Conservation (phyloP, 2,113 vertebrate genomes). For the Dendrocopos noguchii region DNA sequence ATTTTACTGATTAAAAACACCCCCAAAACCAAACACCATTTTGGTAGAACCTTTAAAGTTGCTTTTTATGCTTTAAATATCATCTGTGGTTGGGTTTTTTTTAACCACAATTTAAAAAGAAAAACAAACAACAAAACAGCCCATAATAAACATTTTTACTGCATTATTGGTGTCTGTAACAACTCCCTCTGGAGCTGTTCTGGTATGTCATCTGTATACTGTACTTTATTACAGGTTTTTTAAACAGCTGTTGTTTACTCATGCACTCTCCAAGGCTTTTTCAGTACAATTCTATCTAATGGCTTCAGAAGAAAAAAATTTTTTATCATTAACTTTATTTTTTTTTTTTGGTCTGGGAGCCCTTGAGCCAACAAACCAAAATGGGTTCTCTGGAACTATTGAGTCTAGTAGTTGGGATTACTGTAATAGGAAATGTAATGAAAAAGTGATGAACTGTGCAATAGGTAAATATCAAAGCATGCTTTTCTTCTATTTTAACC, state of each 20-base stretch:
- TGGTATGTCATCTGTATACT: constrained; percentile 48
- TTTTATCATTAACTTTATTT: background rate
- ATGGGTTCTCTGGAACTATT: constrained; percentile 50
- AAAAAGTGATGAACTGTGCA: constrained; percentile 28
- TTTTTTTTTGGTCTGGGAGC: background rate
- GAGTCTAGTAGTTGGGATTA: constrained; percentile 2
- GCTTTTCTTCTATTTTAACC: background rate
- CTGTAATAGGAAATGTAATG: constrained; percentile 5
- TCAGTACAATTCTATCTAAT: constrained; percentile 14
- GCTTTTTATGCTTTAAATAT: constrained; percentile 36
- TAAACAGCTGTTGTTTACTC: constrained; percentile 45
- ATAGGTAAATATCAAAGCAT: constrained; percentile 8
- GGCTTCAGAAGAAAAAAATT: background rate
- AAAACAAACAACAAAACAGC: constrained; percentile 1
- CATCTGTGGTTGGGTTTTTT: constrained; percentile 8
- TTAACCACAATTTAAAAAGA: constrained; percentile 39
- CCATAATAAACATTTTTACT: constrained; percentile 50
- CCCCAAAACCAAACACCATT: background rate
- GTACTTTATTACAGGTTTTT: constrained; percentile 55
- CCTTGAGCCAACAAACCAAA: constrained; percentile 21
- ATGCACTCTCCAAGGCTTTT: constrained; percentile 23
- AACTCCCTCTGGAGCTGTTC: constrained; percentile 50
- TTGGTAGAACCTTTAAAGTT: constrained; percentile 34
- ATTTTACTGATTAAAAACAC: constrained; percentile 34
- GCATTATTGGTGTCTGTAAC: constrained; percentile 21